phyloP scores from a whole-genome alignment of 2,888 invertebrate genomes.

The Mimas tiliae region DNA sequence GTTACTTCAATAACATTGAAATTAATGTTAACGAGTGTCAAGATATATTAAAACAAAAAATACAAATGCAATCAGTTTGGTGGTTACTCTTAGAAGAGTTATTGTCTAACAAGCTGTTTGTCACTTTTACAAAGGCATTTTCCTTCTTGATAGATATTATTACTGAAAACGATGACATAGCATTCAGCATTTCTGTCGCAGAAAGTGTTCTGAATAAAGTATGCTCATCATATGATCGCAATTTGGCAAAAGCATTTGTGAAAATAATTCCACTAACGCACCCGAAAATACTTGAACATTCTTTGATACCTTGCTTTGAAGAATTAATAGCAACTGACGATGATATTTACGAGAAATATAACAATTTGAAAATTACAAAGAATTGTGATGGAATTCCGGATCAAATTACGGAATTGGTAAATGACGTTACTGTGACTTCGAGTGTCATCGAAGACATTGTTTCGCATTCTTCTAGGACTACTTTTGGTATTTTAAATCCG shows the following conservation, averaged over 20 bases:
- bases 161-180: not conserved
- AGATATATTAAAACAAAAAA: not conserved
- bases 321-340: constrained; percentile 10
- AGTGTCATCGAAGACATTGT: not conserved
- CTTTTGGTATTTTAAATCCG: not conserved
- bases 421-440: not conserved
- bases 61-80: not conserved
- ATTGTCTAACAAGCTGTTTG: not conserved
- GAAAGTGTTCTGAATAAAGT: constrained; percentile 11
- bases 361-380: not conserved
- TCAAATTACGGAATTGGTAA: not conserved
- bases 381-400: not conserved
- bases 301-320: constrained; percentile 4
- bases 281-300: constrained; percentile 11
- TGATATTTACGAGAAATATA: not conserved
- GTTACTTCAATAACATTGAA: not conserved
- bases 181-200: constrained; percentile 1
- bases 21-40: not conserved
- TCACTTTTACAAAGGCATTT: not conserved
- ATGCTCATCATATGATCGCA: not conserved
- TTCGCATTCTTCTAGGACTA: not conserved
- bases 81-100: constrained; percentile 5
- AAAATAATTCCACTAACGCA: not conserved
- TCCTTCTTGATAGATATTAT: constrained; percentile 9
- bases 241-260: constrained; percentile 3